phyloP scores from a whole-genome alignment of 2,113 vertebrate genomes.

The Tor tambroides region DNA sequence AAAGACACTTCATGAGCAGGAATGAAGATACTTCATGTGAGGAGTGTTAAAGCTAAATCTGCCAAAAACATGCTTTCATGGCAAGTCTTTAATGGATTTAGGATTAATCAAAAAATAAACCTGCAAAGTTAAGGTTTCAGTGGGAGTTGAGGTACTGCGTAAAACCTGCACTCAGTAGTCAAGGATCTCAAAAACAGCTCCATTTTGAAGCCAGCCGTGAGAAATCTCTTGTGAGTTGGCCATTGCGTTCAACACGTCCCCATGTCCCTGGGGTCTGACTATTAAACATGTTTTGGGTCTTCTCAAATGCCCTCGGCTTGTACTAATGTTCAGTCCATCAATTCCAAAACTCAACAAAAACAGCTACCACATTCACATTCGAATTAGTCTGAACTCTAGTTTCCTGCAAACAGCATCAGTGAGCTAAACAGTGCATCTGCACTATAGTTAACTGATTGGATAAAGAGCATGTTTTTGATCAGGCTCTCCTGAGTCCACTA shows the following conservation, averaged over 20 bases:
- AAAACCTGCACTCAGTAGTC: neutral
- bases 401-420: neutral
- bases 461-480: slow-evolving; percentile 6
- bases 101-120: neutral
- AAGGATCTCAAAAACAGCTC: neutral
- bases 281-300: neutral
- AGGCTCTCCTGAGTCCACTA: neutral
- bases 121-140: neutral
- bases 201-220: neutral
- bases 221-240: neutral
- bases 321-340: neutral
- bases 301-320: neutral
- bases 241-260: neutral
- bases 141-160: neutral
- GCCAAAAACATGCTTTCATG: too few relatives aligned
- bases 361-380: neutral
- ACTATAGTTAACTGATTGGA: slow-evolving; percentile 7
- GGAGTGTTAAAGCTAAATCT: neutral
- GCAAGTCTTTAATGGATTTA: neutral
- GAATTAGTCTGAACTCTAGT: neutral
- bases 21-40: neutral
- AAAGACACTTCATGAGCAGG: neutral
- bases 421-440: neutral
- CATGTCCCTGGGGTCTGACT: neutral
- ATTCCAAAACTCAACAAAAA: neutral